A percentile compares a stretch with the other conserved stretches of the same genome.
phyloP scores from a whole-genome alignment of 2,797 vertebrate species.

The Threskiornis aethiopicus region DNA sequence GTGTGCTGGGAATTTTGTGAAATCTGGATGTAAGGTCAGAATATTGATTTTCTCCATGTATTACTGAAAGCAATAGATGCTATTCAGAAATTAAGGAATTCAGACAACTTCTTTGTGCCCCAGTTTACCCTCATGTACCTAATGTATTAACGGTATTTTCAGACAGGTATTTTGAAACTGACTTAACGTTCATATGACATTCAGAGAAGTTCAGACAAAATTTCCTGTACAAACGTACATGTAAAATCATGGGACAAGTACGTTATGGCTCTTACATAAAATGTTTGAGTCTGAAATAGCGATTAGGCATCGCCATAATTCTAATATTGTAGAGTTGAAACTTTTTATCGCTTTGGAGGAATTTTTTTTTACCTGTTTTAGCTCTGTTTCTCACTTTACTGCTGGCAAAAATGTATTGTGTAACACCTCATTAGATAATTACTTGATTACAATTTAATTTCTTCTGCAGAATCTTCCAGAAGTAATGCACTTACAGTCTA shows the following conservation, averaged over 20 bases:
- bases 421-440: slow-evolving; percentile 55
- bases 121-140: not conserved
- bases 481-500: not conserved
- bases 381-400: not conserved
- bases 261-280: not conserved
- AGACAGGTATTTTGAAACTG: not conserved
- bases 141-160: not conserved
- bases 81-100: not conserved
- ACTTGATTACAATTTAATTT: slow-evolving; percentile 47
- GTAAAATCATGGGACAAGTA: not conserved
- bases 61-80: not conserved
- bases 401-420: not conserved
- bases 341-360: not conserved
- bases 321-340: not conserved
- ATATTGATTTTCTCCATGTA: not conserved
- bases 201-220: not conserved
- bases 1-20: not conserved
- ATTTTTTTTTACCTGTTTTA: not conserved
- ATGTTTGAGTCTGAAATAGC: not conserved
- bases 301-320: not conserved
- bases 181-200: not conserved
- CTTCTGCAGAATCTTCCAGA: not conserved
- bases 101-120: not conserved
- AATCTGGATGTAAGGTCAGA: not conserved
- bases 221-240: not conserved